Conservation (phyloP, 2,113 vertebrate species). For the Pterocles gutturalis region DNA sequence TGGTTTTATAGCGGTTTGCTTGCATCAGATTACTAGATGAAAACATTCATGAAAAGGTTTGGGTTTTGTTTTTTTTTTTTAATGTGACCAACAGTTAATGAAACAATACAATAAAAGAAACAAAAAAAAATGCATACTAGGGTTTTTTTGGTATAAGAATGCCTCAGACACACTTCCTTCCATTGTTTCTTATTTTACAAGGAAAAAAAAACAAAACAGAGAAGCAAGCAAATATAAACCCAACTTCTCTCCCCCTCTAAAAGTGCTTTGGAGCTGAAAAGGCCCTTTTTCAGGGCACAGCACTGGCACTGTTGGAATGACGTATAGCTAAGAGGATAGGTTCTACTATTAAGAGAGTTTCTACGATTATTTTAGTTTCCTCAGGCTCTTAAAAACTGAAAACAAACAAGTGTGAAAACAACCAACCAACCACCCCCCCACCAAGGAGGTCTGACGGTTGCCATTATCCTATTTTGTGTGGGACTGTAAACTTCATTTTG, state of each 20-base stretch:
- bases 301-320: neutral
- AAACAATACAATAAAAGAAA: neutral
- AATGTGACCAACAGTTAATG: neutral
- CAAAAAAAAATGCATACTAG: neutral
- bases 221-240: neutral
- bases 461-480: neutral
- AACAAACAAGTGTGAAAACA: neutral
- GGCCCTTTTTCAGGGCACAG: neutral
- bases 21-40: neutral
- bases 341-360: neutral
- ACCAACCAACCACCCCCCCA: neutral
- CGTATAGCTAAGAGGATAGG: neutral
- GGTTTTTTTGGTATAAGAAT: neutral
- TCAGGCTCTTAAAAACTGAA: neutral
- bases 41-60: neutral
- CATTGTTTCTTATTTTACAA: slow-evolving; percentile 1
- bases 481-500: neutral
- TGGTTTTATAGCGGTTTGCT: neutral
- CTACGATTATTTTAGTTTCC: neutral
- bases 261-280: neutral
- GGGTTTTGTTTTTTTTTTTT: neutral
- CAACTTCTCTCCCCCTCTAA: neutral
- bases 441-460: neutral
- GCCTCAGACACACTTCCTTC: slow-evolving; percentile 22
- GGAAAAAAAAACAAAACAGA: neutral